phyloP scores from a whole-genome alignment of 1,140 invertebrate species.

The Trichoplusia ni region DNA sequence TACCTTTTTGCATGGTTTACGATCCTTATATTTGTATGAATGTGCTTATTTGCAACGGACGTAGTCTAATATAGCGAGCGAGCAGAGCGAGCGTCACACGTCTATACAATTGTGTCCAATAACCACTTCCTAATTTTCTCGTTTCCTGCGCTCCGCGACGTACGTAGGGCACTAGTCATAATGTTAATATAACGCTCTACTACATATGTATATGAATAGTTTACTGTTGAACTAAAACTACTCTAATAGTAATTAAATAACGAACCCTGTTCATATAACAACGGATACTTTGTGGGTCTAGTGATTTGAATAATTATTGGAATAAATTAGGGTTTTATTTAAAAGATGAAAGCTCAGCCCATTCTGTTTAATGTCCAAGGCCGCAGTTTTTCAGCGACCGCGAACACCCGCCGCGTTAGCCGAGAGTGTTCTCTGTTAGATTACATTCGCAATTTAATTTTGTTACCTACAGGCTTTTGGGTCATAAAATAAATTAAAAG shows the following conservation, averaged over 20 bases:
- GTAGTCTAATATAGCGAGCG: background rate
- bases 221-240: too few species aligned
- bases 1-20: too few species aligned
- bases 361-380: constrained; percentile 32
- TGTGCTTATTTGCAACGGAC: background rate
- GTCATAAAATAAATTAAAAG: constrained; percentile 45
- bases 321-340: background rate
- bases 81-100: constrained; percentile 28
- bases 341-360: constrained; percentile 26
- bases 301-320: too few species aligned
- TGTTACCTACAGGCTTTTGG: constrained; percentile 45
- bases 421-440: constrained; percentile 35
- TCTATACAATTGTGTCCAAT: constrained; percentile 71
- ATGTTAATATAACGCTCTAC: too few species aligned
- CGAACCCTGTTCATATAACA: too few species aligned
- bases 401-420: constrained; percentile 24
- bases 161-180: constrained; percentile 20
- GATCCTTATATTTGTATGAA: background rate
- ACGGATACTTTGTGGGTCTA: too few species aligned
- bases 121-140: constrained; percentile 78
- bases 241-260: too few species aligned
- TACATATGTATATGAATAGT: too few species aligned
- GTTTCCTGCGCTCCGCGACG: constrained; percentile 60
- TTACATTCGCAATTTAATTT: constrained; percentile 62
- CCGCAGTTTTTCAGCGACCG: constrained; percentile 31